Evolutionary conservation across 64 coral and sea anemone genomes (phyloP).

Genomic region (Montipora cactus): DNA sequence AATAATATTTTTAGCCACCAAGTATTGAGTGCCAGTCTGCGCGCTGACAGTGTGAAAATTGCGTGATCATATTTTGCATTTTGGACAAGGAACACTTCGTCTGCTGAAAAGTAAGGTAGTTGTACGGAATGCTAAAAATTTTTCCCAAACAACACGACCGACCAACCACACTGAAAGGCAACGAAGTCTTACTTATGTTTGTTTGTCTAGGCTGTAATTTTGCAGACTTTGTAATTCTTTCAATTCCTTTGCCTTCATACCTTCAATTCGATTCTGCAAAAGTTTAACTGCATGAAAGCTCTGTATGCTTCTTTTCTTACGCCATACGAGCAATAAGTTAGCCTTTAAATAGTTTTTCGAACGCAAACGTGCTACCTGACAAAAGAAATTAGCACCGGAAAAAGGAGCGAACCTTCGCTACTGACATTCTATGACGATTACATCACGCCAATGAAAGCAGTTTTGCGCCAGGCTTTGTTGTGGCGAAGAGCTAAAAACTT

Average conservation of each 20-base stretch:
- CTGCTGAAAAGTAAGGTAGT: background rate
- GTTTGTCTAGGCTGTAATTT: conserved; percentile 33
- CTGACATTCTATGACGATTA: background rate
- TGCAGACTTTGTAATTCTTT: background rate
- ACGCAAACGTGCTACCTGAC: background rate
- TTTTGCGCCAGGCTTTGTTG: background rate
- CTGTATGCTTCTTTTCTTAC: background rate
- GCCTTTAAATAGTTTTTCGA: too few species aligned
- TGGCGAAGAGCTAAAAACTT: background rate
- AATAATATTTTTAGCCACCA: background rate
- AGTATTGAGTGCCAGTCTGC: background rate
- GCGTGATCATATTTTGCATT: conserved; percentile 21
- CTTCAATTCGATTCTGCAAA: background rate
- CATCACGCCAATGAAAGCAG: background rate
- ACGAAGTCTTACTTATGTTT: conserved; percentile 34
- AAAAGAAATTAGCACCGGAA: background rate
- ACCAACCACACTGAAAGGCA: background rate
- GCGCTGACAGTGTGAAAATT: background rate
- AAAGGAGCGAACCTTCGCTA: background rate
- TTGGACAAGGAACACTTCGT: background rate
- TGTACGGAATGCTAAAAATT: conserved; percentile 24
- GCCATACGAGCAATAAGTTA: background rate
- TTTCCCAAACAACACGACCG: background rate
- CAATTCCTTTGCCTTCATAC: background rate
- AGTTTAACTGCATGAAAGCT: background rate